Base-by-base conservation (phyloP, 1,140 invertebrate species). In the Bombus picipes region DNA sequence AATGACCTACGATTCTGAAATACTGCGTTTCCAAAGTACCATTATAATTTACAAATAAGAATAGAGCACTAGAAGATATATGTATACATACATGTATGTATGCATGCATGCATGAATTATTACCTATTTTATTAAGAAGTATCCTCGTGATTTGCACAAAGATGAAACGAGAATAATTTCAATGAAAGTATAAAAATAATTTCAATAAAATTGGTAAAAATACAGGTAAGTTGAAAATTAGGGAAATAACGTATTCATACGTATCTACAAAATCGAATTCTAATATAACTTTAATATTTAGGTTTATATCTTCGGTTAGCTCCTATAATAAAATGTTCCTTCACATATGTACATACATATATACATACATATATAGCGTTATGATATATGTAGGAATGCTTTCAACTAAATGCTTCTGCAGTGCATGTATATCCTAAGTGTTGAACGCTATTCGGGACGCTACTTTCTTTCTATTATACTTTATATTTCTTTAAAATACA, bases 311-410 rank as follows among this genome's bases (percentile, higher is more conserved):
- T 73, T n/a, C 37, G 32, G 10, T 77, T 62, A 77, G 53, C 47
- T 87, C 75, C 9, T 34, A 34, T 18, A 10, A 32, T 65, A n/a
- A 62, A n/a, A 62, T n/a, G 28, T 32, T 32, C n/a, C 12, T 32
- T 32, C n/a, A 32, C 13, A 15, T 32, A 65, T n/a, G 6, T 62
- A 13, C 15, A 37, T n/a, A 8, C 41, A 43, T 43, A 43, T 43
- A 13, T 47, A 47, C 18, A 53, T 53, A 53, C 47, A 53, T 53
- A 22, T 53, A 53, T 18, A 39, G 47, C 43, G 12, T 3, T 47
- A 15, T 53, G 70, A 75, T n/a, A 70, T 66, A 75, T 25, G 62
- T 66, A 71, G 71, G 53, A 59, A 53, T n/a, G 85, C 85, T 87
- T 87, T 70, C 75, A 15, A 76, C 32, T 10, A 41, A 62, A 70